Evolutionary conservation across 2,113 vertebrate species (phyloP).

Genomic region (Lamprologus tigripictilis): DNA sequence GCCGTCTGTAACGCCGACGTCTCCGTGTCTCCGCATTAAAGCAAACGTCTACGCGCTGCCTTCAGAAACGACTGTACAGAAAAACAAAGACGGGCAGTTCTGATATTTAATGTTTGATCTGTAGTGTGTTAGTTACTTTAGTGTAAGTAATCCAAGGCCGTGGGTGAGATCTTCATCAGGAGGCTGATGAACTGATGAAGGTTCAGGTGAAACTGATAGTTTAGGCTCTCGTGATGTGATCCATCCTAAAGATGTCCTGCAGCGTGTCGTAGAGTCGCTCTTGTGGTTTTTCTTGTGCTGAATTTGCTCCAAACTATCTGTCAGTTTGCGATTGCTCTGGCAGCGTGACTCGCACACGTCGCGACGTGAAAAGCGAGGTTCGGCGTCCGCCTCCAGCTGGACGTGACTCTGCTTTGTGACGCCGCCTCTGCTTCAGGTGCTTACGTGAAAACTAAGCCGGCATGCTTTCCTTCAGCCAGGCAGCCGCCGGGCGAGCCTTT

Average conservation of each 20-base stretch:
- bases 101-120: not conserved
- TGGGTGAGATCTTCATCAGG: not conserved
- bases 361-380: not conserved
- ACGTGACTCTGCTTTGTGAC: not conserved
- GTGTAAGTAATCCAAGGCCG: not conserved
- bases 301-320: not conserved
- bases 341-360: fast-evolving
- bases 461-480: not conserved
- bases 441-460: not conserved
- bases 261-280: not conserved
- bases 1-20: fast-evolving
- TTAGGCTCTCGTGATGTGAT: not conserved
- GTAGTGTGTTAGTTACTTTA: not conserved
- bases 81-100: not conserved
- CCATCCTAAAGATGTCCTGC: not conserved
- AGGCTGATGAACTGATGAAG: not conserved
- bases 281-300: not conserved
- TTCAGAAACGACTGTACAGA: not conserved
- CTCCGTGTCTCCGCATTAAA: fast-evolving
- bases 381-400: not conserved
- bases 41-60: fast-evolving
- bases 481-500: not conserved
- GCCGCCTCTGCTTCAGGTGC: not conserved
- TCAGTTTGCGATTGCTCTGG: fast-evolving
- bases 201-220: not conserved